A percentile compares a stretch with the other conserved stretches of the same genome.
phyloP scores from a whole-genome alignment of 2,797 vertebrate genomes.

The Simalia tracyae region DNA sequence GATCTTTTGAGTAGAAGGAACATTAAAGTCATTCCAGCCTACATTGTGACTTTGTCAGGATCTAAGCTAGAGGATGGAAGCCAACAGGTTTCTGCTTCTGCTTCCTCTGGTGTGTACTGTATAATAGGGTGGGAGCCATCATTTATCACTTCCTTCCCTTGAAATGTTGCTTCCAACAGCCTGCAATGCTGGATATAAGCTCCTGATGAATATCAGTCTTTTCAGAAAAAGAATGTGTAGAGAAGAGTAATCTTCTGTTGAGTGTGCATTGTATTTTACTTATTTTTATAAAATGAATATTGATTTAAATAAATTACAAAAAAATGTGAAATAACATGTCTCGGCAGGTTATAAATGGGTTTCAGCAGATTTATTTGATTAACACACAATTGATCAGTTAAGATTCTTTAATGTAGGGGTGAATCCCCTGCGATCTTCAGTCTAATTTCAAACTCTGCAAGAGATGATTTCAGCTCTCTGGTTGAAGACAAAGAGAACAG shows the following conservation, averaged over 20 bases:
- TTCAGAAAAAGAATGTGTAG: neutral
- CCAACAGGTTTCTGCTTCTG: neutral
- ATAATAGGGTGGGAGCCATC: neutral
- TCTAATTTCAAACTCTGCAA: neutral
- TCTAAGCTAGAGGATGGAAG: accelerated
- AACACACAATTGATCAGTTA: neutral
- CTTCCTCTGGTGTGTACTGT: slow-evolving; percentile 15
- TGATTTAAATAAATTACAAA: neutral
- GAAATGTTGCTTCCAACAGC: neutral
- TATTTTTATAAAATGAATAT: neutral
- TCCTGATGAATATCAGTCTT: neutral
- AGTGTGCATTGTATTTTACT: neutral
- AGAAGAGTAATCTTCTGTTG: neutral
- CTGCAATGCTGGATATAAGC: no score
- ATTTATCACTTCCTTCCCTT: neutral
- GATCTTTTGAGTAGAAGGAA: neutral
- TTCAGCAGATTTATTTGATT: neutral
- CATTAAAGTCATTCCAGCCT: slow-evolving; percentile 2
- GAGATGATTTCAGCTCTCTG: neutral
- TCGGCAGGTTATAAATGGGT: neutral
- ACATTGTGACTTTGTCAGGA: neutral
- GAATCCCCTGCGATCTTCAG: neutral
- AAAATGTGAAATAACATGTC: neutral
- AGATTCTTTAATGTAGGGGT: neutral
- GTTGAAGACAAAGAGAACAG: neutral